These are phyloP conservation scores for Eulemur macaco DNA, from an alignment of 2,113 vertebrate genomes.

Conservation along the genomic window DNA sequence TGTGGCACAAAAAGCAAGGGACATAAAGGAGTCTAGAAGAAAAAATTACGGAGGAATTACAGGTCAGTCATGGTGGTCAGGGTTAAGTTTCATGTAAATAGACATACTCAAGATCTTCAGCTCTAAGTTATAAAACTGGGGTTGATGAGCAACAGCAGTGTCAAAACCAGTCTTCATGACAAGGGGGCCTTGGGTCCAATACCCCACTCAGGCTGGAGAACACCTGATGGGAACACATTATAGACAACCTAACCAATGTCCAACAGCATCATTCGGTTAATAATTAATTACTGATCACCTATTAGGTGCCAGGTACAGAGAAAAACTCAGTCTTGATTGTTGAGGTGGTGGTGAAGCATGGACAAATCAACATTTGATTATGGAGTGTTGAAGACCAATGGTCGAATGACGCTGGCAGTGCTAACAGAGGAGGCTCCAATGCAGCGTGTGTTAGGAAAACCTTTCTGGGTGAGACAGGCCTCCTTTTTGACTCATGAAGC, in stretches of 20 bases:
- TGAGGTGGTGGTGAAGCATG: not conserved
- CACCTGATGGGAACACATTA: not conserved
- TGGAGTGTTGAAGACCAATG: not conserved
- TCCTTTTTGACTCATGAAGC: not conserved
- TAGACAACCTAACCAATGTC: not conserved
- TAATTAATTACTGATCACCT: not conserved
- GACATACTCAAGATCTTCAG: conserved; percentile 26
- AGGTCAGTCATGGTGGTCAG: conserved; percentile 43
- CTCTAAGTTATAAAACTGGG: not conserved
- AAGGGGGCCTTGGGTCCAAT: not conserved
- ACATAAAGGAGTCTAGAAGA: conserved; percentile 38
- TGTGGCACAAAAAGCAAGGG: not conserved
- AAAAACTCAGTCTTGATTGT: not conserved
- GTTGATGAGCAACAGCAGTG: not conserved
- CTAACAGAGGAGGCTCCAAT: not conserved
- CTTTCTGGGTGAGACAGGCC: not conserved
- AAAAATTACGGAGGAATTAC: conserved; percentile 45
- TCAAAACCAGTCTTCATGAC: not conserved
- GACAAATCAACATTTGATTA: not conserved
- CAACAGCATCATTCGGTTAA: not conserved
- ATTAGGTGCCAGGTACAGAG: not conserved
- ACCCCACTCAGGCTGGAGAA: not conserved
- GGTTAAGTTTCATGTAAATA: conserved; percentile 30
- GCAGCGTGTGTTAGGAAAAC: not conserved
- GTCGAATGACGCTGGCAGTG: not conserved